Percentiles rank a stretch among this genome's conserved stretches.
Conservation (phyloP, 2,888 invertebrate genomes). For the Aethes cnicana region DNA sequence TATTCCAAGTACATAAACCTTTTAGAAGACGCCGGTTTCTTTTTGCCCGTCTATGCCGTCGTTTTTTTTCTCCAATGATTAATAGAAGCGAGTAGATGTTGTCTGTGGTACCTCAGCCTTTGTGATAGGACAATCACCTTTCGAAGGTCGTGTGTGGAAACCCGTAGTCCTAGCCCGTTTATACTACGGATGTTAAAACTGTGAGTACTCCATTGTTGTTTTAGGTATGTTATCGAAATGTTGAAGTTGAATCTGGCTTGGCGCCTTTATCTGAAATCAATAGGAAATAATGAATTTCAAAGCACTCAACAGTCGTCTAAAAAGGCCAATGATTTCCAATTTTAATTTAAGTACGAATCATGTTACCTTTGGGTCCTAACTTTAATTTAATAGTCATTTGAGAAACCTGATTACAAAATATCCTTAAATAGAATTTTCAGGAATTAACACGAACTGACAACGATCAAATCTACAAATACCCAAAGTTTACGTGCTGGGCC, state of each 20-base stretch:
- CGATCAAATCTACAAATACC: no score
- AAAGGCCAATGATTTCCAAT: no score
- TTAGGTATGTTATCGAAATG: neutral
- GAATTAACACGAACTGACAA: no score
- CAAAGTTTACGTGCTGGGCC: no score
- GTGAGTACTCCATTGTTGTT: conserved; percentile 16
- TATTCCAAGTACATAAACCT: neutral
- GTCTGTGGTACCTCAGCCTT: conserved; percentile 40
- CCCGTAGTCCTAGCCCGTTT: conserved; percentile 18
- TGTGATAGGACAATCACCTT: conserved; percentile 59
- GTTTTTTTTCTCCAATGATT: conserved; percentile 43
- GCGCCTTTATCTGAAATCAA: neutral
- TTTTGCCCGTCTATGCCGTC: conserved; percentile 32
- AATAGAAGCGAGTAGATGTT: conserved; percentile 39
- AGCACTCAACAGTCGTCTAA: neutral
- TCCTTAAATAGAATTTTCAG: no score
- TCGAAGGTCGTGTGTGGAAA: conserved; percentile 46
- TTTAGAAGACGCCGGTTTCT: conserved; percentile 8
- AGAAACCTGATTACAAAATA: no score
- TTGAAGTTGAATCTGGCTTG: neutral
- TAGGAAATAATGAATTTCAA: neutral
- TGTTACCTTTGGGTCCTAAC: no score
- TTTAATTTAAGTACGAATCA: no score
- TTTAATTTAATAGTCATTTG: no score
- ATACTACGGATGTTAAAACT: conserved; percentile 4